Evolutionary conservation across 2,113 vertebrate species (phyloP).

Genomic region (Hassar affinis): DNA sequence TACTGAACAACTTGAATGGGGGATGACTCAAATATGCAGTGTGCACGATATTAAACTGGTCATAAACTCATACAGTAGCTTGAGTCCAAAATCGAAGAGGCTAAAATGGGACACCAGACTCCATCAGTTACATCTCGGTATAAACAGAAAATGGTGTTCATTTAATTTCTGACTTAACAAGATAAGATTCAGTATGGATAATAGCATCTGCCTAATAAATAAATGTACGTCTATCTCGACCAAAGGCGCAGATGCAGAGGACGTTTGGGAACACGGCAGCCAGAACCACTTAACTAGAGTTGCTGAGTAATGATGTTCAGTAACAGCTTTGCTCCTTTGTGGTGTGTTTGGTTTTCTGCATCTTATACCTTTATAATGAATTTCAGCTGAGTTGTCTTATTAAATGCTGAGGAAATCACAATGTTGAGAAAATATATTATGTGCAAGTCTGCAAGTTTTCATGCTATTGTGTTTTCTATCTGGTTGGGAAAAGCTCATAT

Average conservation of each 20-base stretch:
- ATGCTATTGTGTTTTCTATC: conserved; percentile 47
- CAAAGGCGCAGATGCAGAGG: not conserved
- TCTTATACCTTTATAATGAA: not conserved
- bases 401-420: conserved; percentile 4
- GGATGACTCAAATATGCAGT: not conserved
- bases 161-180: not conserved
- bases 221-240: not conserved
- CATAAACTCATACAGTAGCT: not conserved
- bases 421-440: conserved; percentile 8
- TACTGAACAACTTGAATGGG: not conserved
- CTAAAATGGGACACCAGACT: not conserved
- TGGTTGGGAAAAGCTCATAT: conserved; percentile 37
- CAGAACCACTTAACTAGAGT: not conserved
- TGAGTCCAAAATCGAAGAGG: not conserved
- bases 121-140: not conserved
- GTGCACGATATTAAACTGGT: not conserved
- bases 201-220: not conserved
- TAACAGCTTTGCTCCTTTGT: not conserved
- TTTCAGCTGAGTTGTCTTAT: not conserved
- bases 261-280: not conserved
- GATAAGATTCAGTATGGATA: not conserved
- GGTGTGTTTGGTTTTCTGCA: not conserved
- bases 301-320: not conserved
- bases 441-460: not conserved
- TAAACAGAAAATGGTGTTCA: not conserved